phyloP scores from a whole-genome alignment of 2,888 invertebrate species.

The Hedya salicella region DNA sequence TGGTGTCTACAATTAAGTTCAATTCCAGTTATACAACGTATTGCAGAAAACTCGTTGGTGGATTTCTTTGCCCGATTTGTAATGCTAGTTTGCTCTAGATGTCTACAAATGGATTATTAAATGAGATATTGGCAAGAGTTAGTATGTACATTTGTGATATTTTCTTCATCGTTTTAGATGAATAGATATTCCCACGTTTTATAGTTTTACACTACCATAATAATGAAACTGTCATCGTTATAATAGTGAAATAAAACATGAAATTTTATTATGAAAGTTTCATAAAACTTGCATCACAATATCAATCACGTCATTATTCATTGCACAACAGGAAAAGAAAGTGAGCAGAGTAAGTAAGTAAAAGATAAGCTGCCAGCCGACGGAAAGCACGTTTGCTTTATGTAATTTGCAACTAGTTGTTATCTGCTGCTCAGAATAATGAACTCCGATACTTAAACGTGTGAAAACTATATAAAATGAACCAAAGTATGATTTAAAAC shows the following conservation, averaged over 20 bases:
- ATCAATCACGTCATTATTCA: conserved; percentile 14
- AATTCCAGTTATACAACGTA: neutral
- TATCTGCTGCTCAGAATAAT: conserved; percentile 16
- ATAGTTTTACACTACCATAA: no score
- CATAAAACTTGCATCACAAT: conserved; percentile 6
- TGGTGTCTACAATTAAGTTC: neutral
- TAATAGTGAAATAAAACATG: no score
- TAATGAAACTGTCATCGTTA: no score
- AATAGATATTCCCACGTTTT: no score
- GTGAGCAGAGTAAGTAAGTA: conserved; percentile 18
- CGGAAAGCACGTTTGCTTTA: conserved; percentile 35
- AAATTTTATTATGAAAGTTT: conserved; percentile 5
- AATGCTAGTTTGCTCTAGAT: neutral
- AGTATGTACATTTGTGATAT: no score
- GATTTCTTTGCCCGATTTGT: conserved; percentile 15
- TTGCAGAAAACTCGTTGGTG: conserved; percentile 11
- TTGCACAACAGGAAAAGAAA: conserved; percentile 34
- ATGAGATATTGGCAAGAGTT: neutral
- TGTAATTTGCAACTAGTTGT: conserved; percentile 16
- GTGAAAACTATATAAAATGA: neutral
- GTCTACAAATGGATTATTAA: neutral
- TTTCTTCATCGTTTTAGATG: no score
- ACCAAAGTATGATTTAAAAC: no score
- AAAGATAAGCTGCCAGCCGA: conserved; percentile 27
- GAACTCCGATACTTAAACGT: neutral